Evolutionary conservation across 2,113 vertebrate species (phyloP).

Genomic region (Lepidiolamprologus cunningtoni): DNA sequence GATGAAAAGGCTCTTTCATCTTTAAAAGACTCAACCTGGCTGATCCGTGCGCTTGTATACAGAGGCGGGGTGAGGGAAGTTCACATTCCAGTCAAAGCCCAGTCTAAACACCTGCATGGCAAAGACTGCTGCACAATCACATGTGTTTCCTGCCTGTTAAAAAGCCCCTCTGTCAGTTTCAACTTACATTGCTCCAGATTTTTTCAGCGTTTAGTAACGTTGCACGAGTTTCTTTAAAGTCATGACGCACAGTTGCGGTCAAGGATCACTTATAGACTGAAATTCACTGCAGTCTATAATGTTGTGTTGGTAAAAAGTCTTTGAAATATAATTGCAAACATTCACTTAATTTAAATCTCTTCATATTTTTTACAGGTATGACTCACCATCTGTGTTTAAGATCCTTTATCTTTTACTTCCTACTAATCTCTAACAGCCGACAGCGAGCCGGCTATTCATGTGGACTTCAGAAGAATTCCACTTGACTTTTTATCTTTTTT

Average conservation of each 20-base stretch:
- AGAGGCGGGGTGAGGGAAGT: background rate
- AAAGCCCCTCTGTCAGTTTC: background rate
- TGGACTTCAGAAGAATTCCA: background rate
- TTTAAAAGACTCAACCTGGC: slow-evolving; percentile 10
- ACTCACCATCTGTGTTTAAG: background rate
- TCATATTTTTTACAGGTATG: background rate
- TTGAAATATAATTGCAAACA: background rate
- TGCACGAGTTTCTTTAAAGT: background rate
- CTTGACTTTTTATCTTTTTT: background rate
- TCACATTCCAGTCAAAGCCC: slow-evolving; percentile 54
- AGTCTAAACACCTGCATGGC: slow-evolving; percentile 65
- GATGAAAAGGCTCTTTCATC: slow-evolving; percentile 29
- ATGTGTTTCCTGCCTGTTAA: slow-evolving; percentile 31
- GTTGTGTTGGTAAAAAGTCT: background rate
- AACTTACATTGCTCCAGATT: background rate
- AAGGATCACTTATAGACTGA: too few species aligned
- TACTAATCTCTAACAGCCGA: slow-evolving; percentile 11
- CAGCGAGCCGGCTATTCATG: background rate
- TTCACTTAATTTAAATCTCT: background rate
- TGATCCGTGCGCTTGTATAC: background rate
- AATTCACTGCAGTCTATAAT: background rate
- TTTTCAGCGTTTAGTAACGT: background rate
- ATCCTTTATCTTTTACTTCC: slow-evolving; percentile 18
- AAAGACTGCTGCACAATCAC: background rate
- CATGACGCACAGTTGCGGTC: background rate